Base-by-base conservation (phyloP, 2,888 invertebrate genomes). In the Caenorhabditis doughertyi region DNA sequence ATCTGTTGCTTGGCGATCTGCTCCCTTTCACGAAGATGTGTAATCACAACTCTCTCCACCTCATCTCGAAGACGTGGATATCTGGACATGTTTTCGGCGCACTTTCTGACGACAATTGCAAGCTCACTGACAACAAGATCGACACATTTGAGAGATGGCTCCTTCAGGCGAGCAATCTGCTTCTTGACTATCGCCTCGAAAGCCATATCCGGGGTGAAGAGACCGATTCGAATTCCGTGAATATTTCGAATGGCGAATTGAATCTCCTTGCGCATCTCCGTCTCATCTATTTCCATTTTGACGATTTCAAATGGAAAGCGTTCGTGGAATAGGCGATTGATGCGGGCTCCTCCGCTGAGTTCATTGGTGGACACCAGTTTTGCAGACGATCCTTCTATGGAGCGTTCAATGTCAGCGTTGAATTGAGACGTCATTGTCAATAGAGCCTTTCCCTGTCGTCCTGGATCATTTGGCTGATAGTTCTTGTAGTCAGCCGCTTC, bases 191-290 rank as follows among this genome's bases (percentile, higher is more conserved):
- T 99, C 79, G 98, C 98, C 93, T 99, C 99, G 93, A 99, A 99
- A 71, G 99, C 99, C 97, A 98, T 98, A 93, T 99, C 99, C 8
- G 99, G 99, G 29, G 99, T 99, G 93, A 99, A 99, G 81, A 99
- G 94, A 92, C 99, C 99, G 88, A 98, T 96, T 90, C 92, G 89
- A 88, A 94, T 94, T 90, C 98, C 99, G 93, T 98, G 98, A 92
- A 99, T 99, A 93, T 99, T 99, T 91, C 98, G 95, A 92, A 99
- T 99, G 89, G 98, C 98, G 93, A 97, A 98, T 68, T 98, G 97
- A 92, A 99, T 99, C 94, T 99, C 98, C 88, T 96, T 94, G 53
- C 99, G 94, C 88, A 99, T 93, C 92, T 99, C 98, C 93, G 98
- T 98, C 93, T 99, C 99, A 92, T 99, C 98, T 92, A 98, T 98